Evolutionary conservation across 2,113 vertebrate genomes (phyloP).

Genomic region (Sarotherodon lohbergeri): DNA sequence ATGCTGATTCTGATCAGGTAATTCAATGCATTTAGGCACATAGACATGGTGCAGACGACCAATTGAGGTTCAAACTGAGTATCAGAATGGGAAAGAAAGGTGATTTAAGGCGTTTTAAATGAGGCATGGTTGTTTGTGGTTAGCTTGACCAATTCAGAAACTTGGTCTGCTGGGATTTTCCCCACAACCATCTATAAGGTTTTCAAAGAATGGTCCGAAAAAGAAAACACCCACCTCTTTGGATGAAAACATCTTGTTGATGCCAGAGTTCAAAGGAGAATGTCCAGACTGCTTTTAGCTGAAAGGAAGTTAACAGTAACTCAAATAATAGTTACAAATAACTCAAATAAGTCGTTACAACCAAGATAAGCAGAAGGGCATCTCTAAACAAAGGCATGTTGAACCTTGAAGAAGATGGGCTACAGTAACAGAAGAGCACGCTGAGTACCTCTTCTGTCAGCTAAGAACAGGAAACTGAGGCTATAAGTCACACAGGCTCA

Average conservation of each 20-base stretch:
- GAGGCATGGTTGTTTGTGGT: not conserved
- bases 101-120: accelerated
- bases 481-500: not conserved
- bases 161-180: not conserved
- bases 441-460: not conserved
- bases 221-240: not conserved
- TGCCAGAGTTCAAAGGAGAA: not conserved
- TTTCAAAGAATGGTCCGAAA: not conserved
- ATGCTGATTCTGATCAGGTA: not conserved
- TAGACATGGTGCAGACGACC: not conserved
- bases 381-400: not conserved
- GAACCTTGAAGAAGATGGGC: not conserved
- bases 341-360: not conserved
- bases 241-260: not conserved
- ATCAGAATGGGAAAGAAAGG: not conserved
- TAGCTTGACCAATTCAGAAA: not conserved
- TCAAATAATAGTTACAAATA: not conserved
- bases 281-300: not conserved
- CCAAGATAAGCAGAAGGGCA: not conserved
- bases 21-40: not conserved
- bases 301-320: not conserved
- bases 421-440: not conserved
- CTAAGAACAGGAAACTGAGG: not conserved
- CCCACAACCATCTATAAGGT: not conserved
- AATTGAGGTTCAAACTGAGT: not conserved